Evolutionary conservation across 2,888 invertebrate genomes (phyloP).

Genomic region (Orthosia incerta): DNA sequence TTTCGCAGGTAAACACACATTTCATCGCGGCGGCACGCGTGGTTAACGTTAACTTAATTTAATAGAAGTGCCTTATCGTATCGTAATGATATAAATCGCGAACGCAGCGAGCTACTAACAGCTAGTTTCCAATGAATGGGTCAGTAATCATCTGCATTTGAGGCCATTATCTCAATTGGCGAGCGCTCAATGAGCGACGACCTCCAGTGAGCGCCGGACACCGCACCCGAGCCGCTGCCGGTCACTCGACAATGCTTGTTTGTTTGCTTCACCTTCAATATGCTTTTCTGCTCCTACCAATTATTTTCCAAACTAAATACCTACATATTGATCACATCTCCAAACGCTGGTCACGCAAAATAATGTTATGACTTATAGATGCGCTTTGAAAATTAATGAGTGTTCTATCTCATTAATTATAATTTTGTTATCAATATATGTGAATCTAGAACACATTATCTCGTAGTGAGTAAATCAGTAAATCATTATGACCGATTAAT

Average conservation of each 20-base stretch:
- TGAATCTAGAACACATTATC: conserved; percentile 75
- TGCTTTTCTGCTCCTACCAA: conserved; percentile 78
- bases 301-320: conserved; percentile 57
- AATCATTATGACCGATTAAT: conserved; percentile 65
- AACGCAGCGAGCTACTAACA: conserved; percentile 77
- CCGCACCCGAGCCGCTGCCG: conserved; percentile 83
- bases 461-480: conserved; percentile 67
- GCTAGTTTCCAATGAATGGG: conserved; percentile 88
- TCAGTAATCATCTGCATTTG: conserved; percentile 90
- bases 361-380: conserved; percentile 43
- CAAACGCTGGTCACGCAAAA: conserved; percentile 34
- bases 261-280: conserved; percentile 85
- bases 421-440: conserved; percentile 56
- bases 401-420: conserved; percentile 54
- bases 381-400: conserved; percentile 50
- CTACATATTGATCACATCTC: conserved; percentile 19
- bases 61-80: conserved; percentile 74
- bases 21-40: conserved; percentile 70
- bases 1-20: conserved; percentile 73
- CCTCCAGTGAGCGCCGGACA: conserved; percentile 84
- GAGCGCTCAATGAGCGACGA: conserved; percentile 85
- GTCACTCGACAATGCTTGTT: conserved; percentile 79
- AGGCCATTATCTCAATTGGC: conserved; percentile 90
- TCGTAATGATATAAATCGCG: conserved; percentile 81
- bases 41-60: conserved; percentile 82